These are phyloP conservation scores for Leptestheria dahalacensis DNA, from an alignment of 1,140 invertebrate species.

Conservation along the genomic window DNA sequence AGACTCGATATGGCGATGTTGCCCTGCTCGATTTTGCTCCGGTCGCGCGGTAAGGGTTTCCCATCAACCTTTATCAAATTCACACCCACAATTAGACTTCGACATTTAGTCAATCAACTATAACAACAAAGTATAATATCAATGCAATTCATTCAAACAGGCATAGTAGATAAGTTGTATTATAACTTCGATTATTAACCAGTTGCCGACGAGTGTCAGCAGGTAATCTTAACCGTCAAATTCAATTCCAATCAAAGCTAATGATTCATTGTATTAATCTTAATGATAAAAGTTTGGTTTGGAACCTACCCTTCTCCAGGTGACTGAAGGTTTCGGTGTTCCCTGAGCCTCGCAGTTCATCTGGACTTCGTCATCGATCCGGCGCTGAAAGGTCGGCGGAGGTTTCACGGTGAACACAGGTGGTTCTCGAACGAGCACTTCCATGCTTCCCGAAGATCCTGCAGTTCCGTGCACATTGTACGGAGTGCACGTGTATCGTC, in stretches of 20 bases:
- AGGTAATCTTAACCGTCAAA: too few species aligned
- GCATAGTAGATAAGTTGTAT: too few species aligned
- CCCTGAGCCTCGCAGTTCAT: conserved; percentile 86
- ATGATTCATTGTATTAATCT: too few species aligned
- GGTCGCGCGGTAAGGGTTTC: conserved; percentile 56
- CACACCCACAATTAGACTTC: neutral
- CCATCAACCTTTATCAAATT: conserved; percentile 40
- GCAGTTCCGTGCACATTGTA: conserved; percentile 87
- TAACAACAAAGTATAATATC: too few species aligned
- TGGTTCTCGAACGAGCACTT: conserved; percentile 86
- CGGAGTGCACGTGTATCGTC: conserved; percentile 82
- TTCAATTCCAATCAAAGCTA: too few species aligned
- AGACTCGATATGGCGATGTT: conserved; percentile 84
- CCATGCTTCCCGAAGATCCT: conserved; percentile 80
- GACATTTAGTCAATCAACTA: neutral
- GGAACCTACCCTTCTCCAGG: conserved; percentile 68
- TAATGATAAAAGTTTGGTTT: neutral
- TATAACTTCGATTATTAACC: too few species aligned
- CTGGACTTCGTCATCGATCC: conserved; percentile 74
- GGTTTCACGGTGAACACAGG: conserved; percentile 70
- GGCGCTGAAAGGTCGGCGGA: conserved; percentile 68
- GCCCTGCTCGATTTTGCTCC: conserved; percentile 58
- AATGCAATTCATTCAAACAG: too few species aligned
- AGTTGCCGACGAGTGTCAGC: too few species aligned
- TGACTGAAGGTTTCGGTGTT: conserved; percentile 72